phyloP scores from a whole-genome alignment of 2,888 invertebrate species.

The Tortricodes alternella region DNA sequence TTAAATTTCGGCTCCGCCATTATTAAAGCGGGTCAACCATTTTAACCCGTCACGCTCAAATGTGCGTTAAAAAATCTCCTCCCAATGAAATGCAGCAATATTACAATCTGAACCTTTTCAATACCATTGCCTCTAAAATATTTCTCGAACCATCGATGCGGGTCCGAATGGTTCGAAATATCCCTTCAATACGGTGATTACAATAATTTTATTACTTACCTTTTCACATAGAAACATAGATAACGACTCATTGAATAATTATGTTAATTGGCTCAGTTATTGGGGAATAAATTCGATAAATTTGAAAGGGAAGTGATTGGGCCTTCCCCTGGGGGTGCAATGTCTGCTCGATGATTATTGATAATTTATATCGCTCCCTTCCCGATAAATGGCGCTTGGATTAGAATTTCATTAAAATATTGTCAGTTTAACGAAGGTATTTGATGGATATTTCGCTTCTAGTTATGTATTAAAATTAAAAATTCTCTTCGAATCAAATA shows the following conservation, averaged over 20 bases:
- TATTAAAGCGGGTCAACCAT: too few relatives aligned
- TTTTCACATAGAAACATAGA: constrained; percentile 25
- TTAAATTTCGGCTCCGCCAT: too few relatives aligned
- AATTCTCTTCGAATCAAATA: too few relatives aligned
- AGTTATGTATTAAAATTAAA: too few relatives aligned
- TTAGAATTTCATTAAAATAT: constrained; percentile 24
- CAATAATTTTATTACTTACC: constrained; percentile 37
- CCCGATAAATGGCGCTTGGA: constrained; percentile 42
- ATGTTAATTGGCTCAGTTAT: constrained; percentile 67
- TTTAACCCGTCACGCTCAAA: too few relatives aligned
- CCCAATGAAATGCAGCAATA: too few relatives aligned
- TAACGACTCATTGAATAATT: constrained; percentile 71
- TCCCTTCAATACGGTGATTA: constrained; percentile 23
- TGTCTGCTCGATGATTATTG: constrained; percentile 47
- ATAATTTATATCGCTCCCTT: constrained; percentile 55
- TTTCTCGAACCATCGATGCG: background rate
- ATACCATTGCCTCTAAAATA: background rate
- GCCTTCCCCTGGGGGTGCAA: constrained; percentile 22
- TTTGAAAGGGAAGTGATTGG: constrained; percentile 47
- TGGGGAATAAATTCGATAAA: constrained; percentile 55
- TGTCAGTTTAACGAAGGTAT: constrained; percentile 20
- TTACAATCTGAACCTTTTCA: background rate
- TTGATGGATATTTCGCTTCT: background rate
- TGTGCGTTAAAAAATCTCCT: too few relatives aligned
- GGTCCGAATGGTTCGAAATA: background rate